phyloP scores from a whole-genome alignment of 2,888 invertebrate species.

The Amaurobius ferox region DNA sequence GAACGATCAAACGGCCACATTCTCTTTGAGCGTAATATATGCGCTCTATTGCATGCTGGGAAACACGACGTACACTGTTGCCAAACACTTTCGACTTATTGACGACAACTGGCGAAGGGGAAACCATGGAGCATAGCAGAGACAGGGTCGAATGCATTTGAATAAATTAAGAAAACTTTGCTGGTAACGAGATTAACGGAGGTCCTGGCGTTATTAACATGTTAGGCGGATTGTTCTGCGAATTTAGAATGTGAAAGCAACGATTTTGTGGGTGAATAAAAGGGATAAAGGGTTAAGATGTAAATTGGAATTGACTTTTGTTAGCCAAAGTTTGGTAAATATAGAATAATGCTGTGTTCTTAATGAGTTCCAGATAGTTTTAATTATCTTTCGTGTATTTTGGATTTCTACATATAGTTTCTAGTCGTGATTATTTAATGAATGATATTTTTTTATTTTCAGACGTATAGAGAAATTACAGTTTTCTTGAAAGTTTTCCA shows the following conservation, averaged over 20 bases:
- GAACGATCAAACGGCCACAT: slow-evolving; percentile 12
- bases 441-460: too few relatives aligned
- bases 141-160: slow-evolving; percentile 70
- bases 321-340: slow-evolving; percentile 9
- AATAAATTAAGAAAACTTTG: slow-evolving; percentile 58
- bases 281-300: background rate
- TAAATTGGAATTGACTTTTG: slow-evolving; percentile 1
- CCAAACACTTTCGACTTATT: slow-evolving; percentile 68
- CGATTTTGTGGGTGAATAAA: background rate
- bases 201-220: slow-evolving; percentile 52
- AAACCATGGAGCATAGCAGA: slow-evolving; percentile 1
- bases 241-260: slow-evolving; percentile 1
- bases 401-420: too few relatives aligned
- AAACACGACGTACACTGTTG: slow-evolving; percentile 68
- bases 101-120: slow-evolving; percentile 46
- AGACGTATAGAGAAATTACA: too few relatives aligned
- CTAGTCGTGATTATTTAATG: too few relatives aligned
- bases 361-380: too few relatives aligned
- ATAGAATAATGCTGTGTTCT: background rate
- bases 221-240: slow-evolving; percentile 4
- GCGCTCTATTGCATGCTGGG: slow-evolving; percentile 37
- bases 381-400: too few relatives aligned
- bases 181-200: slow-evolving; percentile 52
- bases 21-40: background rate
- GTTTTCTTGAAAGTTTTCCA: too few relatives aligned